Evolutionary conservation across 2,888 invertebrate species (phyloP), one percentile per base, ranked within the genome.

Genomic region (Megamerina dolium): DNA sequence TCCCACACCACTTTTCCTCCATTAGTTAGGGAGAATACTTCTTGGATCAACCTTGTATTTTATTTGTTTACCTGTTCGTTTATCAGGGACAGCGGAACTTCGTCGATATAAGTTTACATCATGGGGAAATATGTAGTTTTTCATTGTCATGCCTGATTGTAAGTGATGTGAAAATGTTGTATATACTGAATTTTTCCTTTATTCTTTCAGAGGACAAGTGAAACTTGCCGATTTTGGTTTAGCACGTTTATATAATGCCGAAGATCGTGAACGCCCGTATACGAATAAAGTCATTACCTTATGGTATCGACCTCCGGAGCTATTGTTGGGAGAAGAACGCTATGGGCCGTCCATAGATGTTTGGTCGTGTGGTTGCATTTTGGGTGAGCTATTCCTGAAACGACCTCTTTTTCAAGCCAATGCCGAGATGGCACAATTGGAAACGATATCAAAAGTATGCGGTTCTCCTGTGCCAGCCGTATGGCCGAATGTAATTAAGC

Each of bases 311-410:
- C 97, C 99, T 23, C 99, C 99, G 0, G 99, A 99, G 70, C 75
- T 99, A 48, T 74, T 99, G 50, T 76, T 99, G 23, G 99, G 97
- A 4, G 96, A 97, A 75, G 97, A 99, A 74, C 80, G 80, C 8
- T 99, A 99, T 69, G 96, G 96, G 0, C 93, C 97, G 1, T 87
- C 95, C 0, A 93, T 99, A 48, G 99, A 99, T 73, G 92, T 99
- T 6, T 99, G 99, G 99, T 96, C 95, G 65, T 95, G 95, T 74
- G 99, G 99, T 60, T 99, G 99, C 69, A 99, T 99, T 58, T 78
- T 99, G 37, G 99, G 96, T 9, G 99, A 99, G 75, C 77, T 99
- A 48, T 99, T 99, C 74, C 80, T 85, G 35, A 94, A 94, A 65
- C 89, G 90, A 60, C 96, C 99, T 1, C 78, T 99, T 34, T 99